These are phyloP conservation scores for Cettia cetti DNA, from an alignment of 2,113 vertebrate species.

Conservation along the genomic window DNA sequence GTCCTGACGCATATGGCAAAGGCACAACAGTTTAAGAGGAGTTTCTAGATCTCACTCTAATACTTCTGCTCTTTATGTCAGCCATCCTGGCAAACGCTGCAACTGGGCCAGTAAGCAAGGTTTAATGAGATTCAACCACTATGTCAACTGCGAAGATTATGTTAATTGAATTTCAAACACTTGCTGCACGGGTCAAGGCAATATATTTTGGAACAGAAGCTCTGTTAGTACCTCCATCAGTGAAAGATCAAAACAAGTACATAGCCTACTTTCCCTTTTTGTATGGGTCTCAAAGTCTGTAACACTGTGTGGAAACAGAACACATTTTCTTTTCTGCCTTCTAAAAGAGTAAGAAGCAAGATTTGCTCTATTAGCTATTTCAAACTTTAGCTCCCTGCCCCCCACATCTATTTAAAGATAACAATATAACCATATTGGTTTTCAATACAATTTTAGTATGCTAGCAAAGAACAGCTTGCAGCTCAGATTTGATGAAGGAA, in stretches of 20 bases:
- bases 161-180: neutral
- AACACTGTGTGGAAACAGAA: neutral
- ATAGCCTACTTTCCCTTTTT: neutral
- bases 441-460: neutral
- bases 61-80: neutral
- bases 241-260: neutral
- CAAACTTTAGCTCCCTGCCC: neutral
- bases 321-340: rapidly evolving
- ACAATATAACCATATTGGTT: neutral
- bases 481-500: neutral
- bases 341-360: neutral
- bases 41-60: neutral
- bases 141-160: neutral
- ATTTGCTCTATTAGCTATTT: neutral
- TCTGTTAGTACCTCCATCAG: neutral
- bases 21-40: neutral
- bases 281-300: neutral
- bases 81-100: neutral
- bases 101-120: neutral
- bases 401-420: neutral
- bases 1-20: neutral
- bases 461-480: neutral
- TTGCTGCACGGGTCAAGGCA: neutral
- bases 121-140: neutral
- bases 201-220: neutral